These are phyloP conservation scores for Pseudomugil gertrudae DNA, from an alignment of 2,797 vertebrate species.

Conservation along the genomic window DNA sequence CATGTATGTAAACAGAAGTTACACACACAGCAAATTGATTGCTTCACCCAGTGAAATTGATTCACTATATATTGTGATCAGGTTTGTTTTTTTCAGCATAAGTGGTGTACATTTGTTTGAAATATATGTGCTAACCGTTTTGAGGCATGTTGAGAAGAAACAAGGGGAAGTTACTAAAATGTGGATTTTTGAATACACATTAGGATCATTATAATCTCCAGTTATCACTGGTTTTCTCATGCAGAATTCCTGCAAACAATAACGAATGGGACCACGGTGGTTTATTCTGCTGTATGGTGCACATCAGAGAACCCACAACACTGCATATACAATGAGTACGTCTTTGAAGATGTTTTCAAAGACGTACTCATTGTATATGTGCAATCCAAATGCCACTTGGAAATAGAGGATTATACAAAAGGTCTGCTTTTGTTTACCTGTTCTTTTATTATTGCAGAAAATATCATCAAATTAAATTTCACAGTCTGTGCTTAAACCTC, in stretches of 20 bases:
- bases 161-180: background rate
- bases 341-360: constrained; percentile 31
- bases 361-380: constrained; percentile 16
- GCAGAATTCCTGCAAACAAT: constrained; percentile 5
- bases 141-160: background rate
- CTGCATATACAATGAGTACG: constrained; percentile 34
- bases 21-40: constrained; percentile 44
- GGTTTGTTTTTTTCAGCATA: constrained; percentile 6
- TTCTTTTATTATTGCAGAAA: constrained; percentile 56
- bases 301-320: constrained; percentile 20
- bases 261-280: constrained; percentile 14
- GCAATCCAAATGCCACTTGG: constrained; percentile 37
- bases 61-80: constrained; percentile 13
- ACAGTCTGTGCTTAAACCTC: constrained; percentile 66
- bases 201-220: constrained; percentile 1
- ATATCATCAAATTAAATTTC: constrained; percentile 70
- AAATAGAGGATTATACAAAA: constrained; percentile 59
- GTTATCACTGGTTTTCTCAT: constrained; percentile 12
- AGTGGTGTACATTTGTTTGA: background rate
- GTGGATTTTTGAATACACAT: constrained; percentile 11
- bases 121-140: background rate
- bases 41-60: constrained; percentile 39
- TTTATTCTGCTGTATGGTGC: constrained; percentile 14
- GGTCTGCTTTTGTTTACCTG: constrained; percentile 61
- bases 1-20: constrained; percentile 58